Base-by-base conservation (phyloP, 2,888 invertebrate species). In the Labia minor region DNA sequence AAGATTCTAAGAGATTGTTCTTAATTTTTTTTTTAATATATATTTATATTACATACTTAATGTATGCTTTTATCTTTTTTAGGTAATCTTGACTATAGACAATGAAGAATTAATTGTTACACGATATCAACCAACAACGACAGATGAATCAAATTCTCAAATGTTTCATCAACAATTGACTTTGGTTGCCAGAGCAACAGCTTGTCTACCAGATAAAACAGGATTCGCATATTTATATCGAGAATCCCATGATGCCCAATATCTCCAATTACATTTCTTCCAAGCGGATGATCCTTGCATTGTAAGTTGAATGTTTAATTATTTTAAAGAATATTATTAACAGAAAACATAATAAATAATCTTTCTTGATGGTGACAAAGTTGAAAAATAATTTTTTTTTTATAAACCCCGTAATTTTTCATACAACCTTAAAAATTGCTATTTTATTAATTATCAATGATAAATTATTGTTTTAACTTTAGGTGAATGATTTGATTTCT, bases 231-330 rank as follows among this genome's bases (percentile, higher is more conserved):
- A 90, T 78, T 83, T 89, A 72, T 80, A 89, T 69, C 82, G 86
- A 73, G 88, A 89, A 74, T 85, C 86, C 71, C 21, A 61, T 37
- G 83, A 83, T 73, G 88, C 89, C 74, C 84, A 83, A n/a, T 79
- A 88, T 1, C 82, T 90, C 21, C 86, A 87, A 76, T 89, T 88
- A 76, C 87, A 86, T 77, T 81, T 90, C 67, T 90, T 86, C 76
- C 83, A 83, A 74, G 86, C 88, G 61, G 79, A 82, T 69, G 83
- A 86, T 49, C 80, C 81, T 0, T 78, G 81, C 66, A 88, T 89
- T 81, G 90, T 90, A 76, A 86, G 87, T 83, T 26, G 26, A 26
- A n/a, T n/a, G 26, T 26, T 26, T 26, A 6, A 26, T 26, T 6
- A 26, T 26, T 26, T 6, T 26, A 26, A n/a, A n/a, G n/a, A n/a